Percentiles rank a stretch among this genome's conserved stretches.
These are phyloP conservation scores for Mesochorus sp. DNA, from an alignment of 2,888 invertebrate species.

Conservation along the genomic window DNA sequence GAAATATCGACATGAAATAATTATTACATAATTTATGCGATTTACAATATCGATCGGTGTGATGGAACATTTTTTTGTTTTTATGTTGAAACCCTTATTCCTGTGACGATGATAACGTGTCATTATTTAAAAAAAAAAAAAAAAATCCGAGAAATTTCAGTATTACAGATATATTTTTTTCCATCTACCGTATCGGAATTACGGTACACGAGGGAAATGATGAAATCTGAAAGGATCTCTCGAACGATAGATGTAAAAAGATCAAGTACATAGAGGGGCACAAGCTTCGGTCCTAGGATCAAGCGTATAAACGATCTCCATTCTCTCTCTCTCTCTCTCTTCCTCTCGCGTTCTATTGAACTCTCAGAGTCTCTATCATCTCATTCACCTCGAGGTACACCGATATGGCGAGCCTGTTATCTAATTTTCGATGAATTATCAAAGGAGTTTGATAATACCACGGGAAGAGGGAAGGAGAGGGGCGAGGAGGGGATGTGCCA, in stretches of 20 bases:
- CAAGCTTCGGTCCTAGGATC: not conserved
- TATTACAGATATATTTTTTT: not conserved
- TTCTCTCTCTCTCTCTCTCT: not conserved
- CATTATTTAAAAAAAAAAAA: too few species aligned
- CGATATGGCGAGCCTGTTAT: conserved; percentile 50
- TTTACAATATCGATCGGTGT: too few species aligned
- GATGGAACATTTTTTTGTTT: too few species aligned
- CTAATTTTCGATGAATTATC: conserved; percentile 73
- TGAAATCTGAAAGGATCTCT: not conserved
- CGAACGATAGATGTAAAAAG: too few species aligned
- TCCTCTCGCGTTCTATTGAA: conserved; percentile 10
- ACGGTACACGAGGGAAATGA: not conserved
- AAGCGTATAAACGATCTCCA: conserved; percentile 7
- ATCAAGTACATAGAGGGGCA: too few species aligned
- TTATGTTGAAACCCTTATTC: too few species aligned
- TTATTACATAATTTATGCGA: too few species aligned
- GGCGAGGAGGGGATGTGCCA: not conserved
- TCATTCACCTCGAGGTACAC: conserved; percentile 25
- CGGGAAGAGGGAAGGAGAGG: not conserved
- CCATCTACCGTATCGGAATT: not conserved
- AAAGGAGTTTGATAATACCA: conserved; percentile 72
- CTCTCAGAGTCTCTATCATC: conserved; percentile 24
- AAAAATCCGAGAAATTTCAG: not conserved
- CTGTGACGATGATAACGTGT: too few species aligned
- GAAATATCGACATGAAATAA: too few species aligned